Percentiles rank a stretch among this genome's conserved stretches.
These are phyloP conservation scores for Polymixis flavicincta DNA, from an alignment of 2,888 invertebrate genomes.

Conservation along the genomic window DNA sequence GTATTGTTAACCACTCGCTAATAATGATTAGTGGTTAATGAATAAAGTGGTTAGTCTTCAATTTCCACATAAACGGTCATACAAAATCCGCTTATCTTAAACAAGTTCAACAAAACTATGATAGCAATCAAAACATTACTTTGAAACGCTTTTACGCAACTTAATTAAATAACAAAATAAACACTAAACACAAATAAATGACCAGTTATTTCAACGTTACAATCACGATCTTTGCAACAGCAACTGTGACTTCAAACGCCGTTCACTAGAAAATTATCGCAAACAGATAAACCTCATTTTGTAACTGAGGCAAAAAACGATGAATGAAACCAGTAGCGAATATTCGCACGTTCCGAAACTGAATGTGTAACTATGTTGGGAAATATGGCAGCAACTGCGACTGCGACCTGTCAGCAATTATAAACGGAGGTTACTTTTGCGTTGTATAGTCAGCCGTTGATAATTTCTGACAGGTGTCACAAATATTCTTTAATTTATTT, in stretches of 20 bases:
- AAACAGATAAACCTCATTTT: conserved; percentile 57
- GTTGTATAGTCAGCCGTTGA: conserved; percentile 22
- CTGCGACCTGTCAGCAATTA: conserved; percentile 40
- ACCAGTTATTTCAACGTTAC: conserved; percentile 41
- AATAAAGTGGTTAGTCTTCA: too few species aligned
- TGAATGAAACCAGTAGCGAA: conserved; percentile 61
- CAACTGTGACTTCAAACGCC: conserved; percentile 44
- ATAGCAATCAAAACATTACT: conserved; percentile 45
- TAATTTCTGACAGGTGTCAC: conserved; percentile 44
- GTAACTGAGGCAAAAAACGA: conserved; percentile 58
- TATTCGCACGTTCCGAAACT: conserved; percentile 65
- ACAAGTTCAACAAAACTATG: conserved; percentile 1
- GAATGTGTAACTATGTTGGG: conserved; percentile 59
- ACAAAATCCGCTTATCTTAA: conserved; percentile 5
- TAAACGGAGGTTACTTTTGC: conserved; percentile 41
- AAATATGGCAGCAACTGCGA: conserved; percentile 53
- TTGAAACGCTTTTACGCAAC: conserved; percentile 31
- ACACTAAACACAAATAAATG: conserved; percentile 45
- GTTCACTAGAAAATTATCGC: conserved; percentile 52
- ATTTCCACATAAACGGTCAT: neutral
- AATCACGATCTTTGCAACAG: conserved; percentile 55
- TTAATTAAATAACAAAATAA: conserved; percentile 47
- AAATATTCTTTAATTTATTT: conserved; percentile 15
- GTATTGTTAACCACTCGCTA: too few species aligned
- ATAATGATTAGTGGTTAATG: too few species aligned